phyloP scores from a whole-genome alignment of 2,888 invertebrate species.

The Tetragnatha montana region DNA sequence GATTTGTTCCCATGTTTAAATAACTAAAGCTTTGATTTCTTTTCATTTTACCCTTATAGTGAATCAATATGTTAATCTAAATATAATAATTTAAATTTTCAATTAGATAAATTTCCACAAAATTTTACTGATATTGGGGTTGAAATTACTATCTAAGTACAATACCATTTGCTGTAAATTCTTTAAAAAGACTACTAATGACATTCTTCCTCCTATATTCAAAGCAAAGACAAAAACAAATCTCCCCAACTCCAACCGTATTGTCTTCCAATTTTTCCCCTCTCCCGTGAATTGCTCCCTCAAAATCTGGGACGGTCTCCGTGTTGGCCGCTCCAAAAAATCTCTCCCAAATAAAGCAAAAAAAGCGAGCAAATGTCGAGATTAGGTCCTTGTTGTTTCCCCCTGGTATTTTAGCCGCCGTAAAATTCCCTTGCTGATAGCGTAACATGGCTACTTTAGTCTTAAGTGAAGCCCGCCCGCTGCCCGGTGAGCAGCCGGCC shows the following conservation, averaged over 20 bases:
- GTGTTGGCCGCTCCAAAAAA: constrained; percentile 42
- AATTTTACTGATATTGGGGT: too few relatives aligned
- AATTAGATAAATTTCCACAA: too few relatives aligned
- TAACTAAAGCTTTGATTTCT: too few relatives aligned
- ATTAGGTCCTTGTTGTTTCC: constrained; percentile 49
- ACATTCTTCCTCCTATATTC: not conserved
- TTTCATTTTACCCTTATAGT: too few relatives aligned
- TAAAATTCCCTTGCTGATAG: constrained; percentile 56
- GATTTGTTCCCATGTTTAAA: too few relatives aligned
- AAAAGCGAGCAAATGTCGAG: constrained; percentile 36
- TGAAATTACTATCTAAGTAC: too few relatives aligned
- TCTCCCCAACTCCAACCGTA: not conserved
- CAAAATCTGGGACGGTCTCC: constrained; percentile 40
- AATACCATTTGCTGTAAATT: too few relatives aligned
- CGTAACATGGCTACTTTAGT: constrained; percentile 64
- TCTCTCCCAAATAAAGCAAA: not conserved
- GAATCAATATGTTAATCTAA: too few relatives aligned
- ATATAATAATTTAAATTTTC: too few relatives aligned
- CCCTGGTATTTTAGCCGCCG: constrained; percentile 29
- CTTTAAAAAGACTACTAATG: too few relatives aligned
- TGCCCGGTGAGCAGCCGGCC: constrained; percentile 18
- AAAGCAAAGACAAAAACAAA: constrained; percentile 8
- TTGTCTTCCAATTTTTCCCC: constrained; percentile 26
- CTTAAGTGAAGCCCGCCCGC: constrained; percentile 61
- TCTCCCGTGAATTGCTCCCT: constrained; percentile 38